Evolutionary conservation across 2,797 vertebrate species (phyloP).

Genomic region (Telmatherina bonti): DNA sequence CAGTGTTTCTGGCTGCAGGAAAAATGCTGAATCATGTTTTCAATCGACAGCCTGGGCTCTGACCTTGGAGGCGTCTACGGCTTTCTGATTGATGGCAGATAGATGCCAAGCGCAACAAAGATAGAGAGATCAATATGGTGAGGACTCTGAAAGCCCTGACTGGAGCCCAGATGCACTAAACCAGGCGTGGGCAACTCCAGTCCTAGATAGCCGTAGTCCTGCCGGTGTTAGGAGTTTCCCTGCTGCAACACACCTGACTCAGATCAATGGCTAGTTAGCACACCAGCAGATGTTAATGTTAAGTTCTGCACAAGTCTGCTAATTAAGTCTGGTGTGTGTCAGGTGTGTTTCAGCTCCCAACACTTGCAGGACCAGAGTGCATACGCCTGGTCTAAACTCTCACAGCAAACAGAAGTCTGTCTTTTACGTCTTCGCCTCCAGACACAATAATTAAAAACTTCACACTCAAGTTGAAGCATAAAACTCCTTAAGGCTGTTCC

Average conservation of each 20-base stretch:
- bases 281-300: too few relatives aligned
- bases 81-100: conserved; percentile 63
- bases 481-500: not conserved
- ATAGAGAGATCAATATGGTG: conserved; percentile 49
- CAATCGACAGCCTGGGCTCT: conserved; percentile 49
- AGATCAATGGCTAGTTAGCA: too few relatives aligned
- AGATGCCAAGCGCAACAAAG: conserved; percentile 57
- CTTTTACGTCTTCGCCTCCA: not conserved
- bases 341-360: too few relatives aligned
- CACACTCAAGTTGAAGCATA: not conserved
- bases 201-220: too few relatives aligned
- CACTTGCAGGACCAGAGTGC: too few relatives aligned
- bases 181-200: too few relatives aligned
- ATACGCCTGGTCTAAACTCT: too few relatives aligned
- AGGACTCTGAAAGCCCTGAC: conserved; percentile 20
- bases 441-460: not conserved
- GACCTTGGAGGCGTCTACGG: conserved; percentile 63
- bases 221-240: too few relatives aligned
- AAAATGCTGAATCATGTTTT: conserved; percentile 58
- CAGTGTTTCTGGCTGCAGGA: conserved; percentile 22
- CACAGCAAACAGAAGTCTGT: not conserved
- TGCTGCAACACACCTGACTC: too few relatives aligned
- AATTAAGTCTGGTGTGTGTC: too few relatives aligned
- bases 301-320: too few relatives aligned
- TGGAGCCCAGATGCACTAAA: conserved; percentile 5